Evolutionary conservation across 2,888 invertebrate genomes (phyloP).

Genomic region (Diaphora mendica): DNA sequence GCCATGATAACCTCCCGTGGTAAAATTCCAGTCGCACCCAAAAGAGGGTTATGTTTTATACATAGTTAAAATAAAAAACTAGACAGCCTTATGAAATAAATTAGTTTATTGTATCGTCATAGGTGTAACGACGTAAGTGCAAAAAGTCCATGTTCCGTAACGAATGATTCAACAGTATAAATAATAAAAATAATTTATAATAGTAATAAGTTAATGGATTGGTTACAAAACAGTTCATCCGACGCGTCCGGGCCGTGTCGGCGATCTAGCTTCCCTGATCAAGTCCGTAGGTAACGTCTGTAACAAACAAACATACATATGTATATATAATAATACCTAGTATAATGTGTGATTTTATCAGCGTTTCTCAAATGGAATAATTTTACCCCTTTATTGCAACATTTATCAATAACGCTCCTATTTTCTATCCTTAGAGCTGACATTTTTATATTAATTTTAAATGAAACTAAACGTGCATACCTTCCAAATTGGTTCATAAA

Average conservation of each 20-base stretch:
- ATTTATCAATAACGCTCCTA: no score
- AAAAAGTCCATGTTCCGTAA: conserved; percentile 76
- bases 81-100: conserved; percentile 81
- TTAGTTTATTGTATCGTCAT: conserved; percentile 84
- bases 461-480: no score
- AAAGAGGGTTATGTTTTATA: no score
- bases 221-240: conserved; percentile 81
- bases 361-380: not conserved
- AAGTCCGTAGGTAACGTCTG: conserved; percentile 66
- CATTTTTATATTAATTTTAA: no score
- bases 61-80: conserved; percentile 60
- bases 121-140: conserved; percentile 74
- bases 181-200: conserved; percentile 87
- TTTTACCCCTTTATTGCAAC: not conserved
- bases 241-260: conserved; percentile 61
- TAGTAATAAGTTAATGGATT: conserved; percentile 85
- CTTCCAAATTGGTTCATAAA: no score
- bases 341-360: no score
- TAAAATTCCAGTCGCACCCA: no score
- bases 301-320: conserved; percentile 45
- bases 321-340: not conserved
- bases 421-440: no score
- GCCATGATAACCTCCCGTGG: no score
- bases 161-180: conserved; percentile 82
- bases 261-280: conserved; percentile 67